phyloP scores from a whole-genome alignment of 2,888 invertebrate species.

The Mylabris sibirica region DNA sequence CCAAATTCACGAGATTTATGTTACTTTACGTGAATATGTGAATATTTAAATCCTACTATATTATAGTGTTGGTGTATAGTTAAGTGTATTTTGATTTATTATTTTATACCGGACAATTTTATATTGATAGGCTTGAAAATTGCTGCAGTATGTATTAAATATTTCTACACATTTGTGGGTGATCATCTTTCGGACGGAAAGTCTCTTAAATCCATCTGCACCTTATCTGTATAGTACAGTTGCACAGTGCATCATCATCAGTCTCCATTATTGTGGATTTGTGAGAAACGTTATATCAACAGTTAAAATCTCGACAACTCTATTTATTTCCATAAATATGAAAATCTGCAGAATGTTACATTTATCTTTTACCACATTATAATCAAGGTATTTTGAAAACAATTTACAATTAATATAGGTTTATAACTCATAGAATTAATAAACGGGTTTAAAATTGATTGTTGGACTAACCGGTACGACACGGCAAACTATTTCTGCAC shows the following conservation, averaged over 20 bases:
- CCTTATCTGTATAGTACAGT: conserved; percentile 52
- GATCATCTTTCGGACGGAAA: conserved; percentile 26
- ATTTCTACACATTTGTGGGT: conserved; percentile 31
- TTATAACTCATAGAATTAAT: too few species aligned
- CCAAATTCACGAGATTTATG: neutral
- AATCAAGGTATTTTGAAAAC: neutral
- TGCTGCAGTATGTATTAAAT: conserved; percentile 11
- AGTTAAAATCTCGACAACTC: conserved; percentile 38
- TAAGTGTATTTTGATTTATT: neutral
- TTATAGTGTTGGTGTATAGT: neutral
- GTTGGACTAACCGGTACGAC: conserved; percentile 17
- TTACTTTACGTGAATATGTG: neutral
- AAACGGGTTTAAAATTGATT: neutral
- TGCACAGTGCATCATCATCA: conserved; percentile 48
- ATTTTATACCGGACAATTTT: neutral
- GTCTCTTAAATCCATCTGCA: conserved; percentile 45
- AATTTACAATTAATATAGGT: neutral
- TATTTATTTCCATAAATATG: conserved; percentile 38
- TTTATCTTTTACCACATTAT: conserved; percentile 7
- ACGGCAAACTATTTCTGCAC: too few species aligned
- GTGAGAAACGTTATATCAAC: conserved; percentile 43
- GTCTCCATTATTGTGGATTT: conserved; percentile 49
- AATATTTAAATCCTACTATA: neutral
- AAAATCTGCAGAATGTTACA: conserved; percentile 21
- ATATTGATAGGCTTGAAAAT: neutral